phyloP scores from a whole-genome alignment of 2,113 vertebrate species.

The Clarias gariepinus region DNA sequence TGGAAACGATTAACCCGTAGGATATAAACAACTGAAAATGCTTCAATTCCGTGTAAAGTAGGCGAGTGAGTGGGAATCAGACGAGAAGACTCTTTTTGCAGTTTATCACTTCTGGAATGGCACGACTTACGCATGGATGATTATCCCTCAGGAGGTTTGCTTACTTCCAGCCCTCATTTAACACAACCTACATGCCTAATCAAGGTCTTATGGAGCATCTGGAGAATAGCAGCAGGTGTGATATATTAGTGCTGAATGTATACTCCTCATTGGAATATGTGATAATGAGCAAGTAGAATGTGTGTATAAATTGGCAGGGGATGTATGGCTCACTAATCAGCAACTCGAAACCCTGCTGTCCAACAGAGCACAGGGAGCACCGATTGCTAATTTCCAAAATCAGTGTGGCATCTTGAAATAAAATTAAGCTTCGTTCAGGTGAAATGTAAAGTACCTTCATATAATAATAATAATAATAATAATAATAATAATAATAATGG shows the following conservation, averaged over 20 bases:
- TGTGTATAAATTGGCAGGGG: slow-evolving; percentile 25
- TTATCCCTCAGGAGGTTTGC: slow-evolving; percentile 36
- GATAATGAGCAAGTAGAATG: slow-evolving; percentile 21
- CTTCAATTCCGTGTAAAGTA: slow-evolving; percentile 4
- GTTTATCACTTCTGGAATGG: slow-evolving; percentile 19
- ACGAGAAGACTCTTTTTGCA: neutral
- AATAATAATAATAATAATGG: too few relatives aligned
- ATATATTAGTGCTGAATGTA: slow-evolving; percentile 1
- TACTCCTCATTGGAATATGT: slow-evolving; percentile 8
- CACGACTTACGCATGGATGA: slow-evolving; percentile 34
- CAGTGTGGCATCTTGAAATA: neutral
- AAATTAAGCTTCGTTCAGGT: neutral
- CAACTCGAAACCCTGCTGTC: slow-evolving; percentile 13
- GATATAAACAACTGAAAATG: slow-evolving; percentile 15
- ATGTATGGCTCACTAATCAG: slow-evolving; percentile 24
- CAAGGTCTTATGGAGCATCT: slow-evolving; percentile 32
- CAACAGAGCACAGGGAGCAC: slow-evolving; percentile 12
- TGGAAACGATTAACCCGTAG: slow-evolving; percentile 9
- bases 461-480: neutral
- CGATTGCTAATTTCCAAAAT: neutral
- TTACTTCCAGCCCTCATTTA: slow-evolving; percentile 38
- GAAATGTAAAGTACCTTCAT: neutral
- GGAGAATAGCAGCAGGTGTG: slow-evolving; percentile 23
- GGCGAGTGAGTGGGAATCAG: neutral
- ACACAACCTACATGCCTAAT: slow-evolving; percentile 37